Evolutionary conservation across 2,797 vertebrate species (phyloP).

Genomic region (Pyrocephalus nanus): DNA sequence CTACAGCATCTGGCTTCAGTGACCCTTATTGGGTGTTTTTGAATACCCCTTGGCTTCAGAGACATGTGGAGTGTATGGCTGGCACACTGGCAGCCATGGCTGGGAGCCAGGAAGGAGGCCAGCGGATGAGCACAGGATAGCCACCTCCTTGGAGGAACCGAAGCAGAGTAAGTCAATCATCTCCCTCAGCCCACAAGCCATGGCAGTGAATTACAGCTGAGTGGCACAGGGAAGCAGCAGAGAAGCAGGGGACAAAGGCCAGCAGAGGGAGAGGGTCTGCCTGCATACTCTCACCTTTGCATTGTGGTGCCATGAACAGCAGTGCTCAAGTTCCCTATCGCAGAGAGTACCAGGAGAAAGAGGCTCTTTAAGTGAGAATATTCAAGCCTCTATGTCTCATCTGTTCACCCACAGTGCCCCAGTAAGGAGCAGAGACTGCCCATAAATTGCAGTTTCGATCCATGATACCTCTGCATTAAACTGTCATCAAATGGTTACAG

Average conservation of each 20-base stretch:
- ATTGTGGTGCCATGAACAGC: background rate
- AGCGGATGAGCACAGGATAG: accelerated
- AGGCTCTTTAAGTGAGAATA: constrained; percentile 2
- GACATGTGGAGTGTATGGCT: accelerated
- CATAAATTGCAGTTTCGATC: constrained; percentile 60
- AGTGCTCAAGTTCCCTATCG: background rate
- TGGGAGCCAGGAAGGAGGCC: background rate
- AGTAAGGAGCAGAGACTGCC: constrained; percentile 15
- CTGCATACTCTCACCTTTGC: background rate
- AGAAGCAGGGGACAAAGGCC: constrained; percentile 13
- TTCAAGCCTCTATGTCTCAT: constrained; percentile 31
- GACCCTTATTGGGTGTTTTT: background rate
- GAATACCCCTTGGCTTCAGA: background rate
- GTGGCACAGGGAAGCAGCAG: background rate
- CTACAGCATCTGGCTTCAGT: background rate
- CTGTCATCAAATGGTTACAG: constrained; percentile 52
- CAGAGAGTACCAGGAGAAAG: constrained; percentile 15
- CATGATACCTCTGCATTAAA: constrained; percentile 31
- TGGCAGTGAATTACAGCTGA: background rate
- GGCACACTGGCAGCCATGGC: accelerated
- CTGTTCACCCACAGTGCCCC: constrained; percentile 32
- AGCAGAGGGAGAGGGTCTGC: background rate
- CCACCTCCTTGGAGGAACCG: background rate
- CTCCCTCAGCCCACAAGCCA: background rate
- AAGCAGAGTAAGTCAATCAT: background rate